Conservation (phyloP, 2,113 vertebrate genomes). For the Syngnathus scovelli region DNA sequence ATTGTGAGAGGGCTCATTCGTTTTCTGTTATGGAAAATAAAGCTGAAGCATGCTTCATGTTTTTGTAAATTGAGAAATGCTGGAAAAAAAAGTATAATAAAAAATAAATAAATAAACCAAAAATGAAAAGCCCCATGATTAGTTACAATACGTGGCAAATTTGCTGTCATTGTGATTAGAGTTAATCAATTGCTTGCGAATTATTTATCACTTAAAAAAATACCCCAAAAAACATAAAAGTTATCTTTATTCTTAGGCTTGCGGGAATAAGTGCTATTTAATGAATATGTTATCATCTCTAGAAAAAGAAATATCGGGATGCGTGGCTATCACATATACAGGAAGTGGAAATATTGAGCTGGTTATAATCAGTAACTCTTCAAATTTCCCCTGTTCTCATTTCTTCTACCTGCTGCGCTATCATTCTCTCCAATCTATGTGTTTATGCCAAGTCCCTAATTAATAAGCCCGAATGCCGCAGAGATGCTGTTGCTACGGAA, state of each 20-base stretch:
- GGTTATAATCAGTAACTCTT: neutral
- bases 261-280: neutral
- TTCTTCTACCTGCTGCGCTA: neutral
- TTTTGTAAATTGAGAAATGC: neutral
- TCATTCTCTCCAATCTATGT: neutral
- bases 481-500: slow-evolving; percentile 6
- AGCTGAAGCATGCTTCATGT: neutral
- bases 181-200: too few relatives aligned
- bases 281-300: neutral
- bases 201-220: too few relatives aligned
- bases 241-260: neutral
- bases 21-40: neutral
- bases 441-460: slow-evolving; percentile 15
- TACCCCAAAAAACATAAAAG: too few relatives aligned
- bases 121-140: neutral
- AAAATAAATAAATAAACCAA: neutral
- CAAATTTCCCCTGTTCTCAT: neutral
- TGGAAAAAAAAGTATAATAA: too few relatives aligned
- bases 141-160: too few relatives aligned
- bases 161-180: neutral
- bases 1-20: neutral
- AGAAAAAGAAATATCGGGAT: neutral
- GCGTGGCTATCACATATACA: neutral
- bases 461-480: slow-evolving; percentile 3
- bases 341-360: neutral